Conservation (phyloP, 2,113 vertebrate species). For the Semnopithecus entellus region DNA sequence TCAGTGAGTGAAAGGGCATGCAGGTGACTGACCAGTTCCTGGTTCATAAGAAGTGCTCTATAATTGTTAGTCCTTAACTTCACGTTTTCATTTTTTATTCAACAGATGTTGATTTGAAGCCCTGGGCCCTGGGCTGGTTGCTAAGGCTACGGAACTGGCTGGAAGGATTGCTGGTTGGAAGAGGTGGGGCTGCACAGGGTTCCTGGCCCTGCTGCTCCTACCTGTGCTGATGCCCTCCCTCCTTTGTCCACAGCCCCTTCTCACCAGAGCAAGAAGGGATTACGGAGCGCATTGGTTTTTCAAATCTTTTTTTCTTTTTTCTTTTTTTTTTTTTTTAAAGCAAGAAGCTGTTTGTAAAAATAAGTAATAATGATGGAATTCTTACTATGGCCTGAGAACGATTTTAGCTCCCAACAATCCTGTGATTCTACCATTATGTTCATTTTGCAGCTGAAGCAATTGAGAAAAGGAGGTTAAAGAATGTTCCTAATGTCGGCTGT, state of each 20-base stretch:
- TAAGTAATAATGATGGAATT: not conserved
- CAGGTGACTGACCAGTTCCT: too few relatives aligned
- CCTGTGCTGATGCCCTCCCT: not conserved
- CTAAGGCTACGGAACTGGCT: slow-evolving; percentile 19
- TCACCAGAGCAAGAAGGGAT: not conserved
- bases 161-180: not conserved
- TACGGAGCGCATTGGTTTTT: not conserved
- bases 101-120: slow-evolving; percentile 29
- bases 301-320: not conserved
- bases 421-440: not conserved
- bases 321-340: not conserved
- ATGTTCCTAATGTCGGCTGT: not conserved
- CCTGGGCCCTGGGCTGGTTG: slow-evolving; percentile 32
- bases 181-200: not conserved
- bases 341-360: not conserved
- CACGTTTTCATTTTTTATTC: slow-evolving; percentile 45
- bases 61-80: not conserved
- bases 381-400: not conserved
- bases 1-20: not conserved
- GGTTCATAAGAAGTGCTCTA: not conserved
- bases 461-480: not conserved
- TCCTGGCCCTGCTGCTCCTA: not conserved
- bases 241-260: not conserved
- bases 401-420: not conserved
- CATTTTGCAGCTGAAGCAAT: not conserved